phyloP scores from a whole-genome alignment of 2,888 invertebrate species.

The Hydraecia micacea region DNA sequence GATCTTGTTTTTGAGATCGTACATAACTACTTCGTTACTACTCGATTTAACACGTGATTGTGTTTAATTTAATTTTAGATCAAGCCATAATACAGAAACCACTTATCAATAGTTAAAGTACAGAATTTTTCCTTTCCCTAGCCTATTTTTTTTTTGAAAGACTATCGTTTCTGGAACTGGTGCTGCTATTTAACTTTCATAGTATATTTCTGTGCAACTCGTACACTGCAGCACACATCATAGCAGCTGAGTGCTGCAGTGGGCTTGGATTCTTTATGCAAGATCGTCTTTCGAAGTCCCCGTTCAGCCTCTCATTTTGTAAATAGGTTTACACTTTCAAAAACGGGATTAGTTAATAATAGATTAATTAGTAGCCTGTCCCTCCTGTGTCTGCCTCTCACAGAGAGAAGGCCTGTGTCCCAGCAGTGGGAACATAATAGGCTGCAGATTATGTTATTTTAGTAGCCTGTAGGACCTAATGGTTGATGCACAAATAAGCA shows the following conservation, averaged over 20 bases:
- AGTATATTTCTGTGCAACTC: neutral
- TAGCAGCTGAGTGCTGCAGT: neutral
- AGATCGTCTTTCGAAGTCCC: neutral
- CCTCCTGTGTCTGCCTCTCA: no score
- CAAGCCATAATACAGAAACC: neutral
- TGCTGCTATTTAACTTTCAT: neutral
- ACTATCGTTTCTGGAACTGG: neutral
- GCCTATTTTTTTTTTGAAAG: neutral
- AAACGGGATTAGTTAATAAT: neutral
- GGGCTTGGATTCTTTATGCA: neutral
- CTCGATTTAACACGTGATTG: constrained; percentile 1
- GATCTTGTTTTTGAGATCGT: neutral
- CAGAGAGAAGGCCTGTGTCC: no score
- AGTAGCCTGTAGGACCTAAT: neutral
- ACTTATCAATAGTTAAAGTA: neutral
- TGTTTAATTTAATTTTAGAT: constrained; percentile 11
- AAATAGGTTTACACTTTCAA: neutral
- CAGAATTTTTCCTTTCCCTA: neutral
- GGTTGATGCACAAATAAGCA: neutral
- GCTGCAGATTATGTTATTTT: no score
- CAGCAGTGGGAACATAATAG: no score
- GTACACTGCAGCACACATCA: neutral
- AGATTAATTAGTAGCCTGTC: neutral
- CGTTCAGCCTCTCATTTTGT: no score
- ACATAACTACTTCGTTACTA: neutral